Percentiles rank a stretch among this genome's conserved stretches.
Conservation (phyloP, 2,113 vertebrate species). For the Syngnathoides biaculeatus region DNA sequence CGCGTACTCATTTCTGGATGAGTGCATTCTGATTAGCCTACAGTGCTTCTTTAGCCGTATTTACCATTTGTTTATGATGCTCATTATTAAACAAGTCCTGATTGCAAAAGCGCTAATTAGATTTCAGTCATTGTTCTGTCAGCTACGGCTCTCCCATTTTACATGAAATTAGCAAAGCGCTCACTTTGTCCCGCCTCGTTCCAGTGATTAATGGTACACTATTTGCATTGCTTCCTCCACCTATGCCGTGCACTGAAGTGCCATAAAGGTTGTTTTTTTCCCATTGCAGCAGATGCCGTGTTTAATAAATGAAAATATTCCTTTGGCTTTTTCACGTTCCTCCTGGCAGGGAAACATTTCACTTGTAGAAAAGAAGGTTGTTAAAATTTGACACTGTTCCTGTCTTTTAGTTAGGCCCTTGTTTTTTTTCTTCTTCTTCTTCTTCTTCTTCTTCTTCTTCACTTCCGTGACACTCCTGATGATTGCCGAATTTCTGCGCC, state of each 20-base stretch:
- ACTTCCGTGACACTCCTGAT: slow-evolving; percentile 31
- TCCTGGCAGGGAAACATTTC: slow-evolving; percentile 12
- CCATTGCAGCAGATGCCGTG: not conserved
- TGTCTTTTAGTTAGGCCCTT: too few species aligned
- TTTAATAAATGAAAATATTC: slow-evolving; percentile 4
- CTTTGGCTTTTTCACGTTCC: not conserved
- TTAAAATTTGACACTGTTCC: slow-evolving; percentile 11
- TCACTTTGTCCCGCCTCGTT: not conserved
- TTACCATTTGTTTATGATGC: not conserved
- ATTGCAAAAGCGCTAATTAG: not conserved
- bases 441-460: too few species aligned
- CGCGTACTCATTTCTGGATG: not conserved
- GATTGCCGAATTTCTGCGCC: slow-evolving; percentile 37
- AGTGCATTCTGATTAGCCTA: slow-evolving; percentile 1
- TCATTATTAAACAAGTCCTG: not conserved
- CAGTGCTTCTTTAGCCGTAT: slow-evolving; percentile 3
- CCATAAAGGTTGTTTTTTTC: not conserved
- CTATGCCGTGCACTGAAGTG: not conserved
- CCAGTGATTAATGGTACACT: not conserved
- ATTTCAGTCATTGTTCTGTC: not conserved
- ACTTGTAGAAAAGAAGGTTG: slow-evolving; percentile 4
- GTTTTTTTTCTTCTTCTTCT: too few species aligned
- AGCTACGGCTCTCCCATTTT: not conserved
- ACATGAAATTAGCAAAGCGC: not conserved
- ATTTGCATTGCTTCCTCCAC: not conserved